Conservation (phyloP, 1,140 invertebrate genomes). For the roundworm (Caenorhabditis elegans) region DNA sequence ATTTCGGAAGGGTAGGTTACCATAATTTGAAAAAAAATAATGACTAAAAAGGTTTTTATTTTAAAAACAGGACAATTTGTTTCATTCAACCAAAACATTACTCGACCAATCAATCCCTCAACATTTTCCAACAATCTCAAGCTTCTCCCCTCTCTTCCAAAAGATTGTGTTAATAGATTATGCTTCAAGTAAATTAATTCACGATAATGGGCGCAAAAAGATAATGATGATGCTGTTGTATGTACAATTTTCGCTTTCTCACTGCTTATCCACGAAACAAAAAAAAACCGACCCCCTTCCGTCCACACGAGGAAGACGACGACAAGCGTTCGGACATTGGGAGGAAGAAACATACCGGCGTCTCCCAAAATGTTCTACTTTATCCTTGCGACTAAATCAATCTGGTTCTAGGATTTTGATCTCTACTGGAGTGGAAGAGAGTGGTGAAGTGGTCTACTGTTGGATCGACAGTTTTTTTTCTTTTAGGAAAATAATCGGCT, state of each 20-base stretch:
- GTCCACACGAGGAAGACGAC: neutral
- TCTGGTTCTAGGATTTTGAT: constrained; percentile 8
- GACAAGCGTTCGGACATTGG: neutral
- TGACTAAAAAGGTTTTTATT: too few relatives aligned
- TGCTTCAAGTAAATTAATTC: neutral
- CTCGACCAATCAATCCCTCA: too few relatives aligned
- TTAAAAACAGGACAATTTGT: too few relatives aligned
- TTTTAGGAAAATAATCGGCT: neutral
- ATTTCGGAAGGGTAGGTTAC: too few relatives aligned
- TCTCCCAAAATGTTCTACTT: constrained; percentile 33
- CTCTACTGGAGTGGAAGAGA: neutral
- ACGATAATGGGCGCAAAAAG: constrained; percentile 22
- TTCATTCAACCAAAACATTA: too few relatives aligned
- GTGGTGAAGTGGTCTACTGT: neutral
- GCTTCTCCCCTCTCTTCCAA: neutral
- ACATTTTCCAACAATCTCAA: neutral
- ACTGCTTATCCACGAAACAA: neutral
- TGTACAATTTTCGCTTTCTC: constrained; percentile 7
- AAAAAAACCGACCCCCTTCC: too few relatives aligned
- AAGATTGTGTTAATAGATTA: constrained; percentile 6
- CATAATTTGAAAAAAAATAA: too few relatives aligned
- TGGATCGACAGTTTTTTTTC: neutral
- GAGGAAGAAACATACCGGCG: constrained; percentile 19
- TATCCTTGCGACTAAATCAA: neutral
- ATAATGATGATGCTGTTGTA: neutral